Conservation (phyloP, 2,113 vertebrate genomes). For the Spermophilus dauricus region DNA sequence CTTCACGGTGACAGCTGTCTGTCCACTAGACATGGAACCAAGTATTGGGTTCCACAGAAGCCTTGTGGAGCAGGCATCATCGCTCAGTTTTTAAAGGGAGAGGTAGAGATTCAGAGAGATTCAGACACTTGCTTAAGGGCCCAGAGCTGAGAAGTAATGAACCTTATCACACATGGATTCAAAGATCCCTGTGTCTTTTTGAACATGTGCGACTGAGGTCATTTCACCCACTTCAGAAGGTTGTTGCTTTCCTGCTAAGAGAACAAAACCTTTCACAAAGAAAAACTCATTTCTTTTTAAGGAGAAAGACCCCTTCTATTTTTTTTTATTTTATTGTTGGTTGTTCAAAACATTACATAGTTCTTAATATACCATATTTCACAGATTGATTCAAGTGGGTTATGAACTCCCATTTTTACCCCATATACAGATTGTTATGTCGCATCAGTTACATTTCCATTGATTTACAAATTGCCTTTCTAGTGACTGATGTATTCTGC, state of each 20-base stretch:
- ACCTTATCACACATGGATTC: background rate
- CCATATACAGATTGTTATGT: too few relatives aligned
- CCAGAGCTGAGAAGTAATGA: background rate
- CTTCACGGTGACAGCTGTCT: background rate
- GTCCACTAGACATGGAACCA: too few relatives aligned
- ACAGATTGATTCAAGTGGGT: too few relatives aligned
- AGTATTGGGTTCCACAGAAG: background rate
- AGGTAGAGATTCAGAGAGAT: background rate
- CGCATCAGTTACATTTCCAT: too few relatives aligned
- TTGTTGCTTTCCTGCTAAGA: background rate
- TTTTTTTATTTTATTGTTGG: too few relatives aligned
- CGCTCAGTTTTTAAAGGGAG: background rate
- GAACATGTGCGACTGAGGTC: background rate
- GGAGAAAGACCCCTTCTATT: background rate
- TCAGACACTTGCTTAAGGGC: background rate
- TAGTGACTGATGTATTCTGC: too few relatives aligned
- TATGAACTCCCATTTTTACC: too few relatives aligned
- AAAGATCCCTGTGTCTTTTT: background rate
- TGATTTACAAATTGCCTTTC: too few relatives aligned
- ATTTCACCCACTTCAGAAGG: background rate
- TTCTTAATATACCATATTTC: too few relatives aligned
- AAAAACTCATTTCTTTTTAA: background rate
- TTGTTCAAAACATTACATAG: too few relatives aligned
- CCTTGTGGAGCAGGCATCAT: background rate
- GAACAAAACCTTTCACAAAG: conserved; percentile 5